Conservation (phyloP, 64 coral and sea anemone species). For the Trachythela sp. region DNA sequence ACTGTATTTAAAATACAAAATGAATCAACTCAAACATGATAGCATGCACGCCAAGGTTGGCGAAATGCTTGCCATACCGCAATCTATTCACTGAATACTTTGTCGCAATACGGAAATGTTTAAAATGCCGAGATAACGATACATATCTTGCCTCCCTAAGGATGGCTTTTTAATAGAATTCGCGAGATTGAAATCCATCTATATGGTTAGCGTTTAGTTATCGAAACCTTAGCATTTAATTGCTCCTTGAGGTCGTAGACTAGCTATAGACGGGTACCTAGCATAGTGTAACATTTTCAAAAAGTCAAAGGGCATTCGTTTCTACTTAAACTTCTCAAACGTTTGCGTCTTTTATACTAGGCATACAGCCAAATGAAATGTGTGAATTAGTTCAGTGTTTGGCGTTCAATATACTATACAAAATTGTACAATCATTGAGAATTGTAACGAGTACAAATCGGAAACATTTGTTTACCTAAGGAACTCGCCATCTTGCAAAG, state of each 20-base stretch:
- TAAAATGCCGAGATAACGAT: background rate
- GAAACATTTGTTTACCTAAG: conserved; percentile 10
- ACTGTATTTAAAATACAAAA: no score
- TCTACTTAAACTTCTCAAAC: background rate
- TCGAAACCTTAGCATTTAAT: no score
- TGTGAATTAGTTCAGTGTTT: background rate
- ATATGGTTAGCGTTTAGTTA: background rate
- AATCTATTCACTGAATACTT: background rate
- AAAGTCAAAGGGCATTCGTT: background rate
- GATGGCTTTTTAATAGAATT: no score
- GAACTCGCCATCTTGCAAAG: conserved; percentile 10
- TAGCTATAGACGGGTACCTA: no score
- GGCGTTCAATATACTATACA: background rate
- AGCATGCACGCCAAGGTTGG: no score
- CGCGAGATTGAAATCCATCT: background rate
- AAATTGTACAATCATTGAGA: background rate
- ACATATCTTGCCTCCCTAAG: background rate
- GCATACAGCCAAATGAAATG: background rate
- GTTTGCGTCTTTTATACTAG: background rate
- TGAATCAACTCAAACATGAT: no score
- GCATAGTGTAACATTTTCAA: background rate
- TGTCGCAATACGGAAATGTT: background rate
- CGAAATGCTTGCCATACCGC: background rate
- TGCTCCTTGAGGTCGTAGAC: no score
- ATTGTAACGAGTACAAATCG: background rate